Evolutionary conservation across 1,140 invertebrate genomes (phyloP), one percentile per base, ranked within the genome.

Genomic region (Bombus superbus): DNA sequence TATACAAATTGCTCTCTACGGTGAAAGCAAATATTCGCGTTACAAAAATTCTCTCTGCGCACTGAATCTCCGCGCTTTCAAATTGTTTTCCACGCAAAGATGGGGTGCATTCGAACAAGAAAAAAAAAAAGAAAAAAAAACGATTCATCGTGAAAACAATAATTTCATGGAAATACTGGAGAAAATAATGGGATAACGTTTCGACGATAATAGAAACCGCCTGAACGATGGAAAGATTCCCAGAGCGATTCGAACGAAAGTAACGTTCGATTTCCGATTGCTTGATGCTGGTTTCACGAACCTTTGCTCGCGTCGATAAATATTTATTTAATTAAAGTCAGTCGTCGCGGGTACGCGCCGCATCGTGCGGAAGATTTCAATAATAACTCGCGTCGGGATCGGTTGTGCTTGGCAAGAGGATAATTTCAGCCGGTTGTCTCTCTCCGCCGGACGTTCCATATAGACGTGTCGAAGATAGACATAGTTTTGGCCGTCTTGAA

Each of bases 391-490:
- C 25, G 47, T 59, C 71, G 62, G 18, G 42, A 83, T 85, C 83
- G 83, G 76, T 64, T n/a, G 59, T n/a, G 75, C 75, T 80, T 80
- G 78, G 78, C 82, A 42, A 69, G 75, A 62, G 83, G 68, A 80
- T 85, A 80, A 85, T 80, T 85, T 85, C 66, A 79, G 83, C 32
- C 47, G 47, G 40, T 38, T 47, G 83, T 85, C 57, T 18, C 57
- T 64, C 38, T 40, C 76, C n/a, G 57, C 66, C 68, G 76, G 64
- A 72, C 75, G 62, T 78, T 83, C 82, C 82, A 71, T 79, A 76
- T 62, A 80, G 83, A 85, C 83, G 77, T 85, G 83, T 85, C 83
- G 83, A 85, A 85, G 83, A 85, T 85, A 85, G 83, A 85, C 83
- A 85, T 81, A 80, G 77, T 80, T 85, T 85, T 85, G 83, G 83